phyloP scores from a whole-genome alignment of 2,113 vertebrate genomes.

The Archilochus colubris region DNA sequence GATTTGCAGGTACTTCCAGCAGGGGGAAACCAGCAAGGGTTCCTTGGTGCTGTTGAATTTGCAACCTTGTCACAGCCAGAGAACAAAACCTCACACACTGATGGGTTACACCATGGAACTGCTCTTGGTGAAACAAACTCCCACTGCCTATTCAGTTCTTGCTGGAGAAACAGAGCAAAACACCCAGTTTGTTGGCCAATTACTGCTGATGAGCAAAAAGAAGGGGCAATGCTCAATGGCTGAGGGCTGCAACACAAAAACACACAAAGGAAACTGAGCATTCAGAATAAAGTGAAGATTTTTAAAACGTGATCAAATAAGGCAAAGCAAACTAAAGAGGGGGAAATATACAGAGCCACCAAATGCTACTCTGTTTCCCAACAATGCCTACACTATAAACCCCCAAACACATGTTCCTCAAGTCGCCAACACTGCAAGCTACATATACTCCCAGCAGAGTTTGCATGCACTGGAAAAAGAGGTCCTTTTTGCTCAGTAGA shows the following conservation, averaged over 20 bases:
- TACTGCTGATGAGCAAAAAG: not conserved
- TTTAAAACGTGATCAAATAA: not conserved
- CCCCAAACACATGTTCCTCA: not conserved
- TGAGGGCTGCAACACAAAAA: not conserved
- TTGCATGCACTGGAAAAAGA: not conserved
- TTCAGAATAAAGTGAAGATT: not conserved
- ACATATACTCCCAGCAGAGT: not conserved
- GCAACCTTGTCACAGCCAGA: not conserved
- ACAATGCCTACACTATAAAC: not conserved
- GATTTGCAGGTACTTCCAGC: not conserved
- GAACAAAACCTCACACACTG: not conserved
- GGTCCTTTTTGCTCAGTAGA: not conserved
- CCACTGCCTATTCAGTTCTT: not conserved
- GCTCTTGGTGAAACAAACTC: not conserved
- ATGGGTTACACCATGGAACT: not conserved
- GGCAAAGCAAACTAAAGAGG: not conserved
- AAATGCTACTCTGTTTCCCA: not conserved
- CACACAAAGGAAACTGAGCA: not conserved
- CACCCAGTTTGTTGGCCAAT: fast-evolving
- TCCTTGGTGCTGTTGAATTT: not conserved
- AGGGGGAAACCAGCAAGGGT: not conserved
- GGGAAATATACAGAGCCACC: not conserved
- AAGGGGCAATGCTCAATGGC: not conserved
- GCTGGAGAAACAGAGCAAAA: not conserved
- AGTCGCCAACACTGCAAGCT: not conserved